These are phyloP conservation scores for Pavo muticus DNA, from an alignment of 2,113 vertebrate species.

Conservation along the genomic window DNA sequence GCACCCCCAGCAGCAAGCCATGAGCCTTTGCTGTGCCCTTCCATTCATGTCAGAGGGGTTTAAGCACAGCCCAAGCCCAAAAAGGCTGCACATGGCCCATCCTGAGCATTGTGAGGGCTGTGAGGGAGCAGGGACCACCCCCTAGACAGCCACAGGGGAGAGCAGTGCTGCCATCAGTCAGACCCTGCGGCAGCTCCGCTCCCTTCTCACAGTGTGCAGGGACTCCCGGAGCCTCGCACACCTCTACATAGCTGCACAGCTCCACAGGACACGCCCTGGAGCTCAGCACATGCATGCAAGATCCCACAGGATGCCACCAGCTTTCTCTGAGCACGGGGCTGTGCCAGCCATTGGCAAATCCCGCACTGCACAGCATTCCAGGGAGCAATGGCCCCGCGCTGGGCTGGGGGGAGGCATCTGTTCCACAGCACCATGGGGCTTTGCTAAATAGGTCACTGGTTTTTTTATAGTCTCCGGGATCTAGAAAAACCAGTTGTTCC, in stretches of 20 bases:
- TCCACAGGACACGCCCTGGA: too few species aligned
- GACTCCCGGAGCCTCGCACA: too few species aligned
- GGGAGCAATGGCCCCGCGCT: neutral
- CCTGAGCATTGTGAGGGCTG: neutral
- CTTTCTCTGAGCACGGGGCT: too few species aligned
- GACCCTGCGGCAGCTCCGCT: too few species aligned
- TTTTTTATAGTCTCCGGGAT: conserved; percentile 51
- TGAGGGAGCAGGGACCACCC: too few species aligned
- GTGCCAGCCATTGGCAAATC: neutral
- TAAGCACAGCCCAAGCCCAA: neutral
- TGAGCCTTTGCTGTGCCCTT: neutral
- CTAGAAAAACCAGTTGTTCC: conserved; percentile 66
- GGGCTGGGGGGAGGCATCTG: conserved; percentile 15
- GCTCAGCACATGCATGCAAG: too few species aligned
- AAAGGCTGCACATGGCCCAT: neutral
- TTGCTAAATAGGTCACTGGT: conserved; percentile 64
- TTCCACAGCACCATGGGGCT: neutral
- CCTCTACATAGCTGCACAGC: too few species aligned
- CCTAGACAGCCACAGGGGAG: neutral
- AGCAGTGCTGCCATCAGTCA: too few species aligned
- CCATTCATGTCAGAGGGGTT: rapidly evolving
- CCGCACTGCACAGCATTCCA: rapidly evolving
- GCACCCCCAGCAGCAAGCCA: rapidly evolving
- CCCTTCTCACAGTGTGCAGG: too few species aligned
- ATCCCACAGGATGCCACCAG: too few species aligned